phyloP scores from a whole-genome alignment of 1,140 invertebrate species.

The Nasonia giraulti region DNA sequence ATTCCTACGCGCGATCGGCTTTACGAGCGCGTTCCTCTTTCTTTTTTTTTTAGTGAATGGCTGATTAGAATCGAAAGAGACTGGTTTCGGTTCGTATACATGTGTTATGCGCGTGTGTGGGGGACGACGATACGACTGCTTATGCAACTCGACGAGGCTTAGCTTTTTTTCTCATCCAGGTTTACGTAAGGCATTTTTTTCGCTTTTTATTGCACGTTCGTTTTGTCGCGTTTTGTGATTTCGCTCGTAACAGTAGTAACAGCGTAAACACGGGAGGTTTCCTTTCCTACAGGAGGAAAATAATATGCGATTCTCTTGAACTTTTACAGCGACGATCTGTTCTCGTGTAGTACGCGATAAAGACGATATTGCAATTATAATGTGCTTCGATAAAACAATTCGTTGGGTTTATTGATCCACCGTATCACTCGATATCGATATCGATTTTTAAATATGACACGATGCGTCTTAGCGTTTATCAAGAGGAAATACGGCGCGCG shows the following conservation, averaged over 20 bases:
- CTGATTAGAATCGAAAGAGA: slow-evolving; percentile 4
- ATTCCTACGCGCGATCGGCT: slow-evolving; percentile 19
- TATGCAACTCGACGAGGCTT: not conserved
- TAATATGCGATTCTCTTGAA: too few species aligned
- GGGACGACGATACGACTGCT: not conserved
- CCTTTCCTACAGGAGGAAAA: too few species aligned
- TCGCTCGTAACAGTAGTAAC: not conserved
- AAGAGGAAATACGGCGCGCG: too few species aligned
- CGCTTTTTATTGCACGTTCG: not conserved
- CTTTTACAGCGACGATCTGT: too few species aligned
- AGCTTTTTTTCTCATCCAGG: not conserved
- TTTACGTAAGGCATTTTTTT: slow-evolving; percentile 31
- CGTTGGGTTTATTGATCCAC: too few species aligned
- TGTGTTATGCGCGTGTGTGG: not conserved
- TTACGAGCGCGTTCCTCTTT: not conserved
- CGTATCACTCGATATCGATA: too few species aligned
- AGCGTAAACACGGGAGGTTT: too few species aligned
- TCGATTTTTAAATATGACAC: too few species aligned
- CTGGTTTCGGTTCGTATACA: not conserved
- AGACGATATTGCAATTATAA: too few species aligned
- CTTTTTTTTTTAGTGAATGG: not conserved
- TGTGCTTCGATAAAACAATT: too few species aligned
- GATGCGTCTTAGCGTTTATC: too few species aligned
- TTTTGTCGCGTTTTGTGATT: not conserved
- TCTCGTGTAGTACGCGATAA: too few species aligned